phyloP scores from a whole-genome alignment of 1,140 invertebrate genomes.

The Akabosia matsudoensis region DNA sequence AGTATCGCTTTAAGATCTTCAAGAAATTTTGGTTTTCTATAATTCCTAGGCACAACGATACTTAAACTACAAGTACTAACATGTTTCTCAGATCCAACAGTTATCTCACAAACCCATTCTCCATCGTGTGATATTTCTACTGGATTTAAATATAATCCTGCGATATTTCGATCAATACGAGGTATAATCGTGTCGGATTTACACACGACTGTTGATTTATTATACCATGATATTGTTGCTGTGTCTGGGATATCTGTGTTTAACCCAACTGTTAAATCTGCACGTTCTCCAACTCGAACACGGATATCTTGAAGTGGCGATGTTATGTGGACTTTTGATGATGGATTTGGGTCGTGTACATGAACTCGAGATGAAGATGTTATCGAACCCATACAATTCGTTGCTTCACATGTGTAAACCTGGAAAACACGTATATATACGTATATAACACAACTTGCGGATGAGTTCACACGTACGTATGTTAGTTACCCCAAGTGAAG shows the following conservation, averaged over 20 bases:
- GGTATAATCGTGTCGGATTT: slow-evolving; percentile 57
- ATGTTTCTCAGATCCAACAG: background rate
- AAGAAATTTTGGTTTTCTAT: slow-evolving; percentile 81
- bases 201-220: slow-evolving; percentile 59
- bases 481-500: slow-evolving; percentile 64
- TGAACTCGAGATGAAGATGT: slow-evolving; percentile 78
- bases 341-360: slow-evolving; percentile 57
- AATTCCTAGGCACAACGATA: slow-evolving; percentile 73
- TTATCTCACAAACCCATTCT: slow-evolving; percentile 73
- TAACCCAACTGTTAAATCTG: background rate
- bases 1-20: slow-evolving; percentile 80
- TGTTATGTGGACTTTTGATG: background rate
- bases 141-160: slow-evolving; percentile 54
- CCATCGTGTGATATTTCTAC: slow-evolving; percentile 76
- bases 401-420: slow-evolving; percentile 60
- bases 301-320: background rate
- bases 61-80: slow-evolving; percentile 10
- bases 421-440: background rate
- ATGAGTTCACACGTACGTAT: too few species aligned
- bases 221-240: slow-evolving; percentile 69
- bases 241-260: background rate
- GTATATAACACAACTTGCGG: too few species aligned
- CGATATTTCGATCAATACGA: background rate
- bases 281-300: background rate
- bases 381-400: slow-evolving; percentile 79